phyloP scores from a whole-genome alignment of 2,888 invertebrate genomes.

The Blera fallax region DNA sequence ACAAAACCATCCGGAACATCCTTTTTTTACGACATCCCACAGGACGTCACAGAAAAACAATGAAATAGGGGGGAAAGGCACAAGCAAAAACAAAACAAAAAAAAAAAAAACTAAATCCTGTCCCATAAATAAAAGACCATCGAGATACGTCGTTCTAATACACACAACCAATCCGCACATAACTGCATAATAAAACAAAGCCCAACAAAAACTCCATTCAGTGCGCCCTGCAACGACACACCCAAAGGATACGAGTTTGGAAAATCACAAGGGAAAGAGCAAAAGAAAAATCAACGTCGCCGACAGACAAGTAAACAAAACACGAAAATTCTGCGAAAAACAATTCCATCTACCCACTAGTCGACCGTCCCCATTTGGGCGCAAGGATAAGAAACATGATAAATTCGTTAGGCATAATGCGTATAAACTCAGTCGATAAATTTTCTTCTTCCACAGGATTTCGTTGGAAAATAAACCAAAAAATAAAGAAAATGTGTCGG shows the following conservation, averaged over 20 bases:
- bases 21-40: slow-evolving; percentile 41
- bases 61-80: not conserved
- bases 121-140: slow-evolving; percentile 26
- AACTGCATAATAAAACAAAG: slow-evolving; percentile 41
- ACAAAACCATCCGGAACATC: slow-evolving; percentile 4
- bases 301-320: slow-evolving; percentile 15
- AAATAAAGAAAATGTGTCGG: not conserved
- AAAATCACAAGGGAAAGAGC: slow-evolving; percentile 7
- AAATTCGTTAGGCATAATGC: slow-evolving; percentile 54
- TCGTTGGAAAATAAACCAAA: not conserved
- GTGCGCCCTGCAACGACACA: slow-evolving; percentile 30
- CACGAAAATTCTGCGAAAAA: slow-evolving; percentile 25
- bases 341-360: not conserved
- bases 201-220: slow-evolving; percentile 8
- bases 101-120: slow-evolving; percentile 25
- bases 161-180: slow-evolving; percentile 10
- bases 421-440: slow-evolving; percentile 28
- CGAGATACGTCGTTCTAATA: slow-evolving; percentile 1
- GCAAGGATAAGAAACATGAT: slow-evolving; percentile 33
- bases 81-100: not conserved
- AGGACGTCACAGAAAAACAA: not conserved
- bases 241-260: slow-evolving; percentile 31
- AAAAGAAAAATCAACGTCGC: slow-evolving; percentile 18
- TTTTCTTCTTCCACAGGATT: not conserved
- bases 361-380: not conserved